Evolutionary conservation across 2,888 invertebrate species (phyloP).

Genomic region (Octodonta nipae): DNA sequence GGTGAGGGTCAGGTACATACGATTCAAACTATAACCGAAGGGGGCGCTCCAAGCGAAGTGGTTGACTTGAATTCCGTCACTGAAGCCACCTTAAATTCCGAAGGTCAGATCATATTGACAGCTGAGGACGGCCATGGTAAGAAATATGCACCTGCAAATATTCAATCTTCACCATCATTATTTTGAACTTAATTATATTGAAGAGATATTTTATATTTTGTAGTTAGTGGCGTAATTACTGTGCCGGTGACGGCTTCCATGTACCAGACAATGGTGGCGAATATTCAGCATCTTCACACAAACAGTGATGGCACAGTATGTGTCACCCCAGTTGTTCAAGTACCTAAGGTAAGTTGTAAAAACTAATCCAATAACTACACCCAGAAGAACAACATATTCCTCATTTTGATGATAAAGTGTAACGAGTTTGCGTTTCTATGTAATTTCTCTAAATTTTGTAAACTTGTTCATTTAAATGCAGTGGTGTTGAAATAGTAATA

Average conservation of each 20-base stretch:
- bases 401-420: too few relatives aligned
- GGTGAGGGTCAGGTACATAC: conserved; percentile 48
- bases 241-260: conserved; percentile 89
- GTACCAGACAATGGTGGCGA: conserved; percentile 92
- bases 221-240: conserved; percentile 86
- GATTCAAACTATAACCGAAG: conserved; percentile 62
- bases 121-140: conserved; percentile 87
- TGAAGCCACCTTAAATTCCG: conserved; percentile 82
- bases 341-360: conserved; percentile 38
- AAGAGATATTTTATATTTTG: conserved; percentile 36
- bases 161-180: too few relatives aligned
- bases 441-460: too few relatives aligned
- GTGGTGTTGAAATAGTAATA: too few relatives aligned
- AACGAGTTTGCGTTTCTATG: too few relatives aligned
- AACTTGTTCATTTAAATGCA: too few relatives aligned
- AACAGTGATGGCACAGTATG: conserved; percentile 68
- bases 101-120: conserved; percentile 88
- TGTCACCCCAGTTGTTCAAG: conserved; percentile 72
- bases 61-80: conserved; percentile 79
- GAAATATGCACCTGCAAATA: too few relatives aligned
- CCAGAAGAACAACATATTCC: too few relatives aligned
- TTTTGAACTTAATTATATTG: too few relatives aligned
- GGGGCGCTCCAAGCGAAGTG: conserved; percentile 65
- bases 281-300: conserved; percentile 64
- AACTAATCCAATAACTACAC: too few relatives aligned